Base-by-base conservation (phyloP, 2,113 vertebrate genomes). In the Triplophysa dalaica region DNA sequence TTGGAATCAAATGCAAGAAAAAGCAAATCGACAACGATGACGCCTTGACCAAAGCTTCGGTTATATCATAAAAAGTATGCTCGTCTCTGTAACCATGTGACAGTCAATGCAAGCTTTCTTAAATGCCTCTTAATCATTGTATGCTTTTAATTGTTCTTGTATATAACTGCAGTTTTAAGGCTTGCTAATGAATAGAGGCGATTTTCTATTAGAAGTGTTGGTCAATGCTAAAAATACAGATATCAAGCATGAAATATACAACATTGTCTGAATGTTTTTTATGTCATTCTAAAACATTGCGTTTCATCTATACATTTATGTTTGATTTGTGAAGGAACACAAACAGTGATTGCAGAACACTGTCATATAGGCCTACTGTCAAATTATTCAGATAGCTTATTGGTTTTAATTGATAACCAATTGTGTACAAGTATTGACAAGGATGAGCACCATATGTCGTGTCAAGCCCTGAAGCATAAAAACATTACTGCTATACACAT, bases 1-100 rank as follows among this genome's bases (percentile, higher is more conserved):
- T 98, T 6, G 96, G 97, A 72, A 79, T 84, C 66, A 79, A 78
- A 54, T 77, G 79, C 43, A 83, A 83, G 85, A 80, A 85, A 22
- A 38, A 74, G 13, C 60, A 48, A 16, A 75, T 21, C 1, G 48
- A 66, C 21, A 16, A 58, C 4, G 65, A 16, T 68, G 52, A 50
- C 56, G 84, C 82, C 73, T 56, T 24, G 77, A 83, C 79, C 1
- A 81, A 70, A 76, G 63, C 75, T 8, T 83, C 79, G 4, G 60
- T 75, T 60, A 62, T 78, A 16, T 81, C 84, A 8, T 78, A 75
- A 54, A 52, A 21, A 58, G 16, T 4, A 45, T 54, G n/a, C 19
- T 43, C 5, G 7, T 43, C 16, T 69, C 6, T 41, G 16, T 48
- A 38, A 52, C n/a, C 4, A 41, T 56, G 65, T n/a, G 2, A 26